phyloP scores from a whole-genome alignment of 2,797 vertebrate species.

The Brachyrhaphis roseni region DNA sequence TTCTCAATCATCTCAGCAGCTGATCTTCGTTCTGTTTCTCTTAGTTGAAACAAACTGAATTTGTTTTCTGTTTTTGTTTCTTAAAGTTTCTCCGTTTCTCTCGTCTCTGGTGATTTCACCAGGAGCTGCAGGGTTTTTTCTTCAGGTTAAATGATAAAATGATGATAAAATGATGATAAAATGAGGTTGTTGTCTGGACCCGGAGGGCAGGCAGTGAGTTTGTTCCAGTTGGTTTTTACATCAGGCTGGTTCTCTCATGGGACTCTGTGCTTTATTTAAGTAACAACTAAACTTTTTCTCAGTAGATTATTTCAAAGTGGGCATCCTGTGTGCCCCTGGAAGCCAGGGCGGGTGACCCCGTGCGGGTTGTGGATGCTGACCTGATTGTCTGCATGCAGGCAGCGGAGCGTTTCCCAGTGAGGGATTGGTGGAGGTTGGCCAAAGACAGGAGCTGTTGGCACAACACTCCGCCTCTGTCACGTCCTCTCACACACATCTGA shows the following conservation, averaged over 20 bases:
- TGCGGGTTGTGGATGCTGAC: constrained; percentile 37
- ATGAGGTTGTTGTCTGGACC: too few relatives aligned
- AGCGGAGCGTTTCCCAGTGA: constrained; percentile 41
- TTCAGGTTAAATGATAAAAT: too few relatives aligned
- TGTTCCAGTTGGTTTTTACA: not conserved
- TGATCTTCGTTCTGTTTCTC: too few relatives aligned
- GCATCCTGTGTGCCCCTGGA: constrained; percentile 29
- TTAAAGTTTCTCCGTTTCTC: too few relatives aligned
- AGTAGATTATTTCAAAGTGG: not conserved
- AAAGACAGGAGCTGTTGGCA: constrained; percentile 63
- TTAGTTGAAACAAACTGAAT: too few relatives aligned
- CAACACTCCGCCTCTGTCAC: constrained; percentile 13
- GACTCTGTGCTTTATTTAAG: not conserved
- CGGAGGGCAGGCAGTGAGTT: not conserved
- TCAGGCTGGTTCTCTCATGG: not conserved
- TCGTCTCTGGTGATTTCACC: too few relatives aligned
- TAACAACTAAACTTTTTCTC: not conserved
- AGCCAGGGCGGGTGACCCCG: constrained; percentile 48
- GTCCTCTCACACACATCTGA: constrained; percentile 24
- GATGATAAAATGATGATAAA: too few relatives aligned
- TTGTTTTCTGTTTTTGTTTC: too few relatives aligned
- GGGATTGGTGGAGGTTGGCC: constrained; percentile 45
- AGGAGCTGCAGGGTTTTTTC: too few relatives aligned
- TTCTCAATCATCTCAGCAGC: too few relatives aligned
- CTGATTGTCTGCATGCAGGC: constrained; percentile 51